phyloP scores from a whole-genome alignment of 2,888 invertebrate genomes.

The Azorinus chamasolen region DNA sequence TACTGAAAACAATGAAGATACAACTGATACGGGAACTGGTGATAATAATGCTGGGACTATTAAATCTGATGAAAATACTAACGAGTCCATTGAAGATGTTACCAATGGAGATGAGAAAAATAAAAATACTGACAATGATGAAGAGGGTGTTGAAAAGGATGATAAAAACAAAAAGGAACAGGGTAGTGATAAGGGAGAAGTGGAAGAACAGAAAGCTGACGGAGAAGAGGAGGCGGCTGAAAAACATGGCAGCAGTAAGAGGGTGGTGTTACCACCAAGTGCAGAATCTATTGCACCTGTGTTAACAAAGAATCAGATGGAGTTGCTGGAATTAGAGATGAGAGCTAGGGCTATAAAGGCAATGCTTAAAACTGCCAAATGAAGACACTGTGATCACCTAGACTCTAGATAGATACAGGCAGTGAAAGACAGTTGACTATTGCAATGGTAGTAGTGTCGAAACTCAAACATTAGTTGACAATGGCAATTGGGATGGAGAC shows the following conservation, averaged over 20 bases:
- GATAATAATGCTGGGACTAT: neutral
- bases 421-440: too few species aligned
- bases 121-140: conserved; percentile 14
- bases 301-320: conserved; percentile 85
- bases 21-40: neutral
- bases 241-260: conserved; percentile 3
- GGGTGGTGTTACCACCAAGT: conserved; percentile 43
- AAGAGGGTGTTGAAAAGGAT: conserved; percentile 29
- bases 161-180: conserved; percentile 17
- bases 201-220: conserved; percentile 1
- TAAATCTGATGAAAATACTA: conserved; percentile 7
- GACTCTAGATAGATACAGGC: too few species aligned
- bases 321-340: conserved; percentile 89
- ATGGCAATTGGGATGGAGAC: too few species aligned
- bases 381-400: neutral
- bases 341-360: conserved; percentile 89
- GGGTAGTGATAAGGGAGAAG: neutral
- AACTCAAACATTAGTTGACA: too few species aligned
- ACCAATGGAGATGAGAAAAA: neutral
- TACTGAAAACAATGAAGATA: neutral
- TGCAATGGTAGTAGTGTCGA: too few species aligned
- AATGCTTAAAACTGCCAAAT: conserved; percentile 80
- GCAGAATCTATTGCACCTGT: conserved; percentile 52
- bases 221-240: conserved; percentile 10
- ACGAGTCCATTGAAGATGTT: neutral